Evolutionary conservation across 2,113 vertebrate genomes (phyloP).

Genomic region (Dasyornis broadbenti): DNA sequence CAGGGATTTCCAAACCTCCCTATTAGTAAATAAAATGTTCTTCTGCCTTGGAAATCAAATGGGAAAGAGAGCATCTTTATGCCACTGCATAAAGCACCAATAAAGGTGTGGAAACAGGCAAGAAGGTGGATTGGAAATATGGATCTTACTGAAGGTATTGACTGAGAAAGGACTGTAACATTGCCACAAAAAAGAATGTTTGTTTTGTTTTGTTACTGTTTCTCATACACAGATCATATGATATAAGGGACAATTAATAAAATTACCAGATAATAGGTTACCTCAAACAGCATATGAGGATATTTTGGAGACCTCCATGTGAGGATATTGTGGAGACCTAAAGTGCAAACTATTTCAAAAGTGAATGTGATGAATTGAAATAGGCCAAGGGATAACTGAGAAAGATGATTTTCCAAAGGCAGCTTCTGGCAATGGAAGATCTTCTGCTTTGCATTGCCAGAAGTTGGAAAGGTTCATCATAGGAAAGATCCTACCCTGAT

Average conservation of each 20-base stretch:
- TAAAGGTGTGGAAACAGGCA: background rate
- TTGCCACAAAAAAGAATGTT: background rate
- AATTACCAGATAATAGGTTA: background rate
- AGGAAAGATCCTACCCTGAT: background rate
- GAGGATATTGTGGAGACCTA: background rate
- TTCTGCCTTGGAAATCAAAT: background rate
- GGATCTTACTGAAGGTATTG: background rate
- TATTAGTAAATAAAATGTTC: background rate
- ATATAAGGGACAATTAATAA: background rate
- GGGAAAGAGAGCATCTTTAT: background rate
- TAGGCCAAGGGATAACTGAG: background rate
- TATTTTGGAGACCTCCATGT: background rate
- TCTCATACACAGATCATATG: background rate
- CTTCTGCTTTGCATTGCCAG: background rate
- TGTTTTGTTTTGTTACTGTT: background rate
- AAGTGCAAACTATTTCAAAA: background rate
- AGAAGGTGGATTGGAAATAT: rapidly evolving
- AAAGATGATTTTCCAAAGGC: background rate
- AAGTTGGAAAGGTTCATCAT: background rate
- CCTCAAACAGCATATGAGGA: background rate
- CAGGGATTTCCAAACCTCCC: background rate
- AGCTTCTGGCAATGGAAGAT: background rate
- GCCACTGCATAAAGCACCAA: background rate
- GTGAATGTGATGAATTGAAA: background rate
- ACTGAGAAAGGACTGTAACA: background rate